phyloP scores from a whole-genome alignment of 2,888 invertebrate species.

The Eupithecia subumbrata region DNA sequence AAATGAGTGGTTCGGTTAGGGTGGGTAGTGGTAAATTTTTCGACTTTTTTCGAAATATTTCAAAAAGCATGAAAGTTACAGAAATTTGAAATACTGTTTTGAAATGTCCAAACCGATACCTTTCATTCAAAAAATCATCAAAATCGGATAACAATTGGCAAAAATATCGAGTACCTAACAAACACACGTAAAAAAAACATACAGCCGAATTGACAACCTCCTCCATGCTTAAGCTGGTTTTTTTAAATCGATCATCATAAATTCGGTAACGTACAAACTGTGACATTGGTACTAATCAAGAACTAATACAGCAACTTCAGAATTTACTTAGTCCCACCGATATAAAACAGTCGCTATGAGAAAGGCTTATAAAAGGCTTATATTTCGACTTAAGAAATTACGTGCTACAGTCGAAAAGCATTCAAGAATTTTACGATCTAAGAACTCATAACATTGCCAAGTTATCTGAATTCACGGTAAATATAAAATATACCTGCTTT shows the following conservation, averaged over 20 bases:
- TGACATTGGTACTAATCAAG: no score
- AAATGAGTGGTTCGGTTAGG: no score
- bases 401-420: slow-evolving; percentile 5
- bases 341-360: background rate
- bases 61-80: no score
- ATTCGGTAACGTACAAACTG: no score
- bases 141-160: background rate
- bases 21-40: no score
- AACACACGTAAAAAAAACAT: background rate
- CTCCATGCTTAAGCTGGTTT: no score
- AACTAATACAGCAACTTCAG: no score
- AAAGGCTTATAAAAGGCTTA: background rate
- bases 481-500: slow-evolving; percentile 9
- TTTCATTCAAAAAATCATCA: no score
- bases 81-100: no score
- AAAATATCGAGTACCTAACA: background rate
- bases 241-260: no score
- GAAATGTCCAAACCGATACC: no score
- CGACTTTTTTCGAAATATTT: no score
- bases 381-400: background rate
- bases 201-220: background rate
- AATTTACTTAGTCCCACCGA: background rate
- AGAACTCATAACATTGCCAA: slow-evolving; percentile 10
- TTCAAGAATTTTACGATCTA: slow-evolving; percentile 8
- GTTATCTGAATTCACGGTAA: slow-evolving; percentile 11